phyloP scores from a whole-genome alignment of 2,113 vertebrate genomes.

The Epinephelus cyanopodus region DNA sequence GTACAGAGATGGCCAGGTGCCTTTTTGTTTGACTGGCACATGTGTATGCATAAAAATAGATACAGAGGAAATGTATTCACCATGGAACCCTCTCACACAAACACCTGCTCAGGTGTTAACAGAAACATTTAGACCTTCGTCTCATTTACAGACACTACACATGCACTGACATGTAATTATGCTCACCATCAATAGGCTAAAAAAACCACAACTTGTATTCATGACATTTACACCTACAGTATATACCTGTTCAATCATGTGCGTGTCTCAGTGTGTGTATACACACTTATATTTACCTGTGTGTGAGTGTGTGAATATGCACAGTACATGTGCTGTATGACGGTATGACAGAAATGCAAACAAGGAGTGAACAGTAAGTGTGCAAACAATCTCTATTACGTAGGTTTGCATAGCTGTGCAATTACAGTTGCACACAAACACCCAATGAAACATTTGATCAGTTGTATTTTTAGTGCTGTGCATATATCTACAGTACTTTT shows the following conservation, averaged over 20 bases:
- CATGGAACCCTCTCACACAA: neutral
- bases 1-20: slow-evolving; percentile 27
- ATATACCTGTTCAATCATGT: too few relatives aligned
- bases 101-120: neutral
- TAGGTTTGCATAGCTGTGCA: neutral
- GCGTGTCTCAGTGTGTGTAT: too few relatives aligned
- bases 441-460: slow-evolving; percentile 7
- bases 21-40: slow-evolving; percentile 17
- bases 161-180: neutral
- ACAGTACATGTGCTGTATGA: neutral
- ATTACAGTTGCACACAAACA: slow-evolving; percentile 19
- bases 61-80: neutral
- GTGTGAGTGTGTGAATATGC: too few relatives aligned
- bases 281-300: too few relatives aligned
- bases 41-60: slow-evolving; percentile 2
- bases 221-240: neutral
- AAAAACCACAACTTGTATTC: neutral
- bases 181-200: neutral
- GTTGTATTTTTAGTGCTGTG: neutral
- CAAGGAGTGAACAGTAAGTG: neutral
- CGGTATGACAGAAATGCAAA: slow-evolving; percentile 36
- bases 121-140: neutral
- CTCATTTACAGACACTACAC: neutral
- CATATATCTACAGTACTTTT: neutral
- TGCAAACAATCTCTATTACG: slow-evolving; percentile 6